Percentiles rank a stretch among this genome's conserved stretches.
Conservation (phyloP, 2,888 invertebrate species). For the Cephus pygmeus region DNA sequence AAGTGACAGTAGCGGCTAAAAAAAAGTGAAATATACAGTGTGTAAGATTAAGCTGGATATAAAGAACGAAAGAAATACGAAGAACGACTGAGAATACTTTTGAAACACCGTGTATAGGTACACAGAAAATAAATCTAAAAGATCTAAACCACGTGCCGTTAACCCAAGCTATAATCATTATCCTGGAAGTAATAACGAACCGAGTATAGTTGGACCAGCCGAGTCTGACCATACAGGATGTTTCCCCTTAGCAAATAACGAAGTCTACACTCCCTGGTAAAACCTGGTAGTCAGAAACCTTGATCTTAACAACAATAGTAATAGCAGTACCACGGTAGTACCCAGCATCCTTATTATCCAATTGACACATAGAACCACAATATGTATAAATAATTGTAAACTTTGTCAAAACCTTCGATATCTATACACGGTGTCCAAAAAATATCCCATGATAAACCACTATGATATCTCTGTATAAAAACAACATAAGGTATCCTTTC, state of each 20-base stretch:
- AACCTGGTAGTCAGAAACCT: neutral
- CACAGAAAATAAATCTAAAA: neutral
- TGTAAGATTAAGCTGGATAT: neutral
- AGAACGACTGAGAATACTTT: neutral
- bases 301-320: neutral
- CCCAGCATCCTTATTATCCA: neutral
- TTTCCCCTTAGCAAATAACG: neutral
- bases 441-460: neutral
- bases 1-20: neutral
- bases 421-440: neutral
- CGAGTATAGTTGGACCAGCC: neutral
- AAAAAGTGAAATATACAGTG: neutral
- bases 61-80: neutral
- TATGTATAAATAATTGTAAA: neutral
- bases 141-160: neutral
- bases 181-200: no score
- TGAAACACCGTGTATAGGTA: neutral
- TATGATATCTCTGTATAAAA: neutral
- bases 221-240: neutral
- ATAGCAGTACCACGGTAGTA: neutral
- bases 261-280: neutral
- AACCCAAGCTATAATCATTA: neutral
- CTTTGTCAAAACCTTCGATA: neutral
- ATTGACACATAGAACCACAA: neutral
- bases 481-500: neutral